phyloP scores from a whole-genome alignment of 2,113 vertebrate species.

The Bubo blakistoni region DNA sequence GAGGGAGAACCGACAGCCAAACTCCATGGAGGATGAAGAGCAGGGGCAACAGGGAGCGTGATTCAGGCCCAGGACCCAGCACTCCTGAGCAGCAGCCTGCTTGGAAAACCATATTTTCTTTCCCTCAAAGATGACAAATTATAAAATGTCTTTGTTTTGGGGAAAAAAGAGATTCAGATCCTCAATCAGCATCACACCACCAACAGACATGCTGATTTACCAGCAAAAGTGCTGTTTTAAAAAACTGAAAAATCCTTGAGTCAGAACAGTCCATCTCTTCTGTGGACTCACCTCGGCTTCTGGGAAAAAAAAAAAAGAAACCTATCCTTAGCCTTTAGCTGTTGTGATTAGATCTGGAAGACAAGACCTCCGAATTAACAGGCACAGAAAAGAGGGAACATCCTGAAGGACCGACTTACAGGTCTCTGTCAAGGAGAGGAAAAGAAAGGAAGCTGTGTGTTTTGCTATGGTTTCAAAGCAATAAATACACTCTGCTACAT shows the following conservation, averaged over 20 bases:
- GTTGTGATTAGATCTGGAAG: not conserved
- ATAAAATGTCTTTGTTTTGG: not conserved
- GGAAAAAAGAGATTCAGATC: not conserved
- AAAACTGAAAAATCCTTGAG: not conserved
- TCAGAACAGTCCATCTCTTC: not conserved
- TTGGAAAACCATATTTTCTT: not conserved
- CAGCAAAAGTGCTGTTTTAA: not conserved
- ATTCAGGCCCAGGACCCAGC: not conserved
- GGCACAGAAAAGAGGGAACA: not conserved
- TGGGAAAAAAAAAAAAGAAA: not conserved
- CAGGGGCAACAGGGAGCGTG: not conserved
- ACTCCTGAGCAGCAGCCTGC: not conserved
- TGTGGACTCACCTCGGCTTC: not conserved
- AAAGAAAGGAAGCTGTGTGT: not conserved
- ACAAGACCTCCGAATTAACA: not conserved
- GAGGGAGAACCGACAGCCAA: rapidly evolving
- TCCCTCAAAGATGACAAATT: not conserved
- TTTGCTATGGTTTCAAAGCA: not conserved
- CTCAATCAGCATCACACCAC: not conserved
- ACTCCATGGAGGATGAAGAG: not conserved
- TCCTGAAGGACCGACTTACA: not conserved
- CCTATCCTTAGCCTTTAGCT: not conserved
- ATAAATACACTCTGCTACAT: not conserved
- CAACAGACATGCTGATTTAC: not conserved
- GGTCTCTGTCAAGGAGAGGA: not conserved